A percentile compares a stretch with the other conserved stretches of the same genome.
These are phyloP conservation scores for Thumatha senex DNA, from an alignment of 2,888 invertebrate genomes.

Conservation along the genomic window DNA sequence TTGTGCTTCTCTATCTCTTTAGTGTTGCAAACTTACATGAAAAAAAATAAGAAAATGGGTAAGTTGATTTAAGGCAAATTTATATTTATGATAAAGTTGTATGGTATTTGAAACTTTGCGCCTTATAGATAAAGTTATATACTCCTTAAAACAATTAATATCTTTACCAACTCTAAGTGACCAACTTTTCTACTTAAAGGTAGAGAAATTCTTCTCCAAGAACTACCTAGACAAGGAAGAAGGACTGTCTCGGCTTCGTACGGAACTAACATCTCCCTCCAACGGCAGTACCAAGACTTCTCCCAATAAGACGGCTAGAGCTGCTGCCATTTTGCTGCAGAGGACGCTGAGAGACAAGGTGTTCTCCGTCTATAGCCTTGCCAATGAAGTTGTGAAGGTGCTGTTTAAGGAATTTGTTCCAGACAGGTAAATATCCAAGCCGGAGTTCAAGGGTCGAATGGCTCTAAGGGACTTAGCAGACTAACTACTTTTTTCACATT, in stretches of 20 bases:
- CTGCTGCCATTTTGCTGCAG: constrained; percentile 90
- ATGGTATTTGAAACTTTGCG: too few species aligned
- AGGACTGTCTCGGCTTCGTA: constrained; percentile 87
- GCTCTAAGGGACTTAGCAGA: background rate
- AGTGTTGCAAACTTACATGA: too few species aligned
- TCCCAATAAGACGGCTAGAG: constrained; percentile 92
- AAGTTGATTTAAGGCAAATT: too few species aligned
- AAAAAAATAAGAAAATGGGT: too few species aligned
- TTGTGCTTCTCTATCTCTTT: too few species aligned
- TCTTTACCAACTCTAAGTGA: too few species aligned
- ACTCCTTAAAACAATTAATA: too few species aligned
- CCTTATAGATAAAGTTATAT: too few species aligned
- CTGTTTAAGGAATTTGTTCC: constrained; percentile 94
- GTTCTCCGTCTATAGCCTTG: constrained; percentile 93
- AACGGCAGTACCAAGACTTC: constrained; percentile 74
- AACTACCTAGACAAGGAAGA: constrained; percentile 95
- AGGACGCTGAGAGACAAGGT: constrained; percentile 93
- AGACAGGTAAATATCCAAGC: constrained; percentile 80
- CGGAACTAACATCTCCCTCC: constrained; percentile 69
- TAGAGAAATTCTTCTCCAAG: constrained; percentile 95
- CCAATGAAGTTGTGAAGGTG: constrained; percentile 91
- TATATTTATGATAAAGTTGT: too few species aligned
- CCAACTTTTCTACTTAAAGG: constrained; percentile 67
- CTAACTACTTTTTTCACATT: too few species aligned
- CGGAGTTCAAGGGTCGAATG: background rate